These are phyloP conservation scores for Drosophila anomalata DNA, from an alignment of 2,888 invertebrate genomes.

Conservation along the genomic window DNA sequence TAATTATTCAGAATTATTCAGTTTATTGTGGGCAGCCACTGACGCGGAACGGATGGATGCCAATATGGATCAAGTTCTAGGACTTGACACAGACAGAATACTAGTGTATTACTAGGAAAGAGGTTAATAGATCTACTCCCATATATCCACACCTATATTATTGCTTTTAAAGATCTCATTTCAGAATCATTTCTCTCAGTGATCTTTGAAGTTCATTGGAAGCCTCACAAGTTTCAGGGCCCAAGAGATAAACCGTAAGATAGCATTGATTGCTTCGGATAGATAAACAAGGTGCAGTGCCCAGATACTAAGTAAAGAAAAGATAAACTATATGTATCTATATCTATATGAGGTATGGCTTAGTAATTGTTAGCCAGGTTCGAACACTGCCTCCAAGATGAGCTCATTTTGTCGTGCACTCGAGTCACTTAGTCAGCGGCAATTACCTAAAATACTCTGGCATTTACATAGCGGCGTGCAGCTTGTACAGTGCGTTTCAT, in stretches of 20 bases:
- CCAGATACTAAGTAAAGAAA: background rate
- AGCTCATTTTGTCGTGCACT: conserved; percentile 47
- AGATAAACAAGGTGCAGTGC: background rate
- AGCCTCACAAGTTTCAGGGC: conserved; percentile 14
- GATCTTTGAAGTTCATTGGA: conserved; percentile 13
- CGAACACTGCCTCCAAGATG: conserved; percentile 38
- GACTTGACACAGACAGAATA: conserved; percentile 1
- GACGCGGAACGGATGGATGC: conserved; percentile 13
- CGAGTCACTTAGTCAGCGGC: conserved; percentile 28
- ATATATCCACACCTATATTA: no score
- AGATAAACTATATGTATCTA: background rate
- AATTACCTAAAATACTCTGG: conserved; percentile 14
- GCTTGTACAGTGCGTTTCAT: conserved; percentile 3
- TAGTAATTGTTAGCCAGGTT: background rate
- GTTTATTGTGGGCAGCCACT: conserved; percentile 9
- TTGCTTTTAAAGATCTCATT: no score
- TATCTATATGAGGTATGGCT: background rate
- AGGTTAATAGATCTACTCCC: no score
- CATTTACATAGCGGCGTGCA: conserved; percentile 16
- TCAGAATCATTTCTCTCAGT: background rate
- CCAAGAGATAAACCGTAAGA: background rate
- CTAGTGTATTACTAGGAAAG: no score
- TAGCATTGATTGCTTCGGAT: conserved; percentile 3
- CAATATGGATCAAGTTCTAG: conserved; percentile 22
- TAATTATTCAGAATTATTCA: conserved; percentile 6